Conservation (phyloP, 2,797 vertebrate genomes). For the Tenualosa ilisha region DNA sequence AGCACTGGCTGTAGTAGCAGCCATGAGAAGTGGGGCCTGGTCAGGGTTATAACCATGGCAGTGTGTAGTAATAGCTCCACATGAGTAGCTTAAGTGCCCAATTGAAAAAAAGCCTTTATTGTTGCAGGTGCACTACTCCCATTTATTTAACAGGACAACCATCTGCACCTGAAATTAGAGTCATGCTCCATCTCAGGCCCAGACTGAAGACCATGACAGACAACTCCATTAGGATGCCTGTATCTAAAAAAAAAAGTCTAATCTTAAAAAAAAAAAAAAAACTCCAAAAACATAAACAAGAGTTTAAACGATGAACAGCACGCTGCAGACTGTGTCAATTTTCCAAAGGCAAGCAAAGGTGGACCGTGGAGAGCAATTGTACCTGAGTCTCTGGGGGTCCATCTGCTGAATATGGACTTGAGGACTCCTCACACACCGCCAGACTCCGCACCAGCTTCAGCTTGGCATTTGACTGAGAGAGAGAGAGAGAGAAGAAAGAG, state of each 20-base stretch:
- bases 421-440: conserved; percentile 96
- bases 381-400: conserved; percentile 88
- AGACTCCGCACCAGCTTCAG: conserved; percentile 95
- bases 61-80: neutral
- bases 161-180: conserved; percentile 12
- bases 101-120: conserved; percentile 15
- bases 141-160: neutral
- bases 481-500: neutral
- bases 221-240: neutral
- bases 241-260: neutral
- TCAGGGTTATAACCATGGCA: neutral
- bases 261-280: neutral
- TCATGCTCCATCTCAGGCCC: neutral
- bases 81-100: conserved; percentile 1
- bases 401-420: conserved; percentile 83
- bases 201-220: neutral
- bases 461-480: conserved; percentile 91
- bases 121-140: neutral
- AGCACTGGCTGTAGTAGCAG: neutral
- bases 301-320: neutral
- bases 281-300: too few relatives aligned
- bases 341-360: neutral
- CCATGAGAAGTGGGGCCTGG: neutral
- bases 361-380: conserved; percentile 1
- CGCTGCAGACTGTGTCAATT: neutral